Conservation (phyloP, 2,888 invertebrate species). For the Leptopilina myrica region DNA sequence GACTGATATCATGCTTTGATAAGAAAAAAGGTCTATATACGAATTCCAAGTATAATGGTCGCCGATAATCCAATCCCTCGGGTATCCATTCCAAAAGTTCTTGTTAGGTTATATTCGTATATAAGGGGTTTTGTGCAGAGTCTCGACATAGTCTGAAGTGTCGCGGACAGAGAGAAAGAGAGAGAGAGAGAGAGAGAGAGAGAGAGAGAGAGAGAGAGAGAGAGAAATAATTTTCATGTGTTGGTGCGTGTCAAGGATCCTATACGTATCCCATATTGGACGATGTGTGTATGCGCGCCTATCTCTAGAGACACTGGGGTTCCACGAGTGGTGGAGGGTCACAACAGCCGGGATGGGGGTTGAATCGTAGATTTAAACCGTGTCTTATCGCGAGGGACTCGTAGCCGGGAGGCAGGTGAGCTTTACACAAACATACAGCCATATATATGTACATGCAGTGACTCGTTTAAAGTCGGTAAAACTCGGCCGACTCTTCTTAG, state of each 20-base stretch:
- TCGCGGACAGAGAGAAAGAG: conserved; percentile 9
- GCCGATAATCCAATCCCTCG: conserved; percentile 23
- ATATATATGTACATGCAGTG: too few relatives aligned
- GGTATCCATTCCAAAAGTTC: conserved; percentile 15
- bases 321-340: conserved; percentile 2
- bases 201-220: neutral
- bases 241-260: neutral
- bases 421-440: neutral
- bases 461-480: conserved; percentile 13
- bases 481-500: neutral
- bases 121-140: conserved; percentile 6
- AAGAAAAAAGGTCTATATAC: conserved; percentile 13
- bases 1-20: conserved; percentile 16
- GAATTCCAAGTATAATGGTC: conserved; percentile 17
- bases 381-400: conserved; percentile 70
- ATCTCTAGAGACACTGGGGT: conserved; percentile 27
- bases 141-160: conserved; percentile 23
- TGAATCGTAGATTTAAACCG: conserved; percentile 69
- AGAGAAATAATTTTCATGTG: neutral
- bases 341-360: conserved; percentile 45
- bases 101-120: conserved; percentile 10
- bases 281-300: conserved; percentile 33
- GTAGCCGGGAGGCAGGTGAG: conserved; percentile 60
- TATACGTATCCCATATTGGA: neutral
- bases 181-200: neutral